Evolutionary conservation across 2,113 vertebrate genomes (phyloP).

Genomic region (Crotophaga sulcirostris): DNA sequence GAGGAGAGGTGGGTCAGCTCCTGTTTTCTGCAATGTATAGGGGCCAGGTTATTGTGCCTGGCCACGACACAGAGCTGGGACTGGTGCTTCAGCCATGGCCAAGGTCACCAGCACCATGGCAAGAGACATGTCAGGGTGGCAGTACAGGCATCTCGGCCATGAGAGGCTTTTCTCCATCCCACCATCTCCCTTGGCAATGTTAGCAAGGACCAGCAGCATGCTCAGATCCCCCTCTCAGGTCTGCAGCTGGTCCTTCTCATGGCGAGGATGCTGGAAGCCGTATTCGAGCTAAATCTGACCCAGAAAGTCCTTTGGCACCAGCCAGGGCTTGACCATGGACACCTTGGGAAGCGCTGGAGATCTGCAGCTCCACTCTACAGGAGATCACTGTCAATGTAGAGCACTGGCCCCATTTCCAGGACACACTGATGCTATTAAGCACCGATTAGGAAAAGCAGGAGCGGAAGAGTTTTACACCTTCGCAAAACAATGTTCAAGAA

Average conservation of each 20-base stretch:
- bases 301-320: rapidly evolving
- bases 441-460: rapidly evolving
- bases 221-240: not conserved
- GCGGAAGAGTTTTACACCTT: not conserved
- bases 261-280: rapidly evolving
- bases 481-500: rapidly evolving
- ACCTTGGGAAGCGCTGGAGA: rapidly evolving
- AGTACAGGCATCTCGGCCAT: rapidly evolving
- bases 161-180: not conserved
- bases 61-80: not conserved
- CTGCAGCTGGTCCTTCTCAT: rapidly evolving
- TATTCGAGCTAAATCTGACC: rapidly evolving
- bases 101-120: rapidly evolving
- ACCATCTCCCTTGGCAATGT: rapidly evolving
- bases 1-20: not conserved
- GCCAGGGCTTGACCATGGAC: rapidly evolving
- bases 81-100: rapidly evolving
- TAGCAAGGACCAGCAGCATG: rapidly evolving
- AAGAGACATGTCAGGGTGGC: rapidly evolving
- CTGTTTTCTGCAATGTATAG: not conserved
- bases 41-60: not conserved
- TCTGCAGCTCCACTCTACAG: rapidly evolving
- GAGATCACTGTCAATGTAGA: rapidly evolving
- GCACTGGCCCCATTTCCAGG: rapidly evolving
- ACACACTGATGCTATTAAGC: rapidly evolving